Percentiles rank a stretch among this genome's conserved stretches.
Evolutionary conservation across 2,113 vertebrate species (phyloP).

Genomic region (Accipiter cooperii): DNA sequence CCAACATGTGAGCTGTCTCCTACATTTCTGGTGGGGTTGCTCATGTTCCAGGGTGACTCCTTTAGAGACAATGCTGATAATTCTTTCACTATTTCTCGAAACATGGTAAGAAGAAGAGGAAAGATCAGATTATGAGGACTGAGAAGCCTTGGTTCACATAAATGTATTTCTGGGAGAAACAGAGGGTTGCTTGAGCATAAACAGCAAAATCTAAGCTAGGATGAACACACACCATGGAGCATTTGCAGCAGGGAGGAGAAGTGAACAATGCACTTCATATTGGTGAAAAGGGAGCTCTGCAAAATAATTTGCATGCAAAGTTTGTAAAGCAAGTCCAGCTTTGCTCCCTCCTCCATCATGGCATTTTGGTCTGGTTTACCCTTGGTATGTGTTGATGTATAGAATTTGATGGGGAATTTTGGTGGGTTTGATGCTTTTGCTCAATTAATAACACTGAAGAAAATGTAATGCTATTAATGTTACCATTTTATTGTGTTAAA

Average conservation of each 20-base stretch:
- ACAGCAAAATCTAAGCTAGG: neutral
- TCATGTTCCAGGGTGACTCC: neutral
- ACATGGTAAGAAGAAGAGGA: neutral
- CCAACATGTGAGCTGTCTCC: neutral
- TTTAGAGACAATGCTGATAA: neutral
- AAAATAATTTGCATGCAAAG: neutral
- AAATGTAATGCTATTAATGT: neutral
- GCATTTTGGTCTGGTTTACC: neutral
- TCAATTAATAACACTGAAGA: neutral
- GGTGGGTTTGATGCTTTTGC: neutral
- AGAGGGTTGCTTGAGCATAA: neutral
- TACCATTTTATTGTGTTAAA: neutral
- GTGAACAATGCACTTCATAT: neutral
- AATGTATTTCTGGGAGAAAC: neutral
- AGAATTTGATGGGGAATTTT: neutral
- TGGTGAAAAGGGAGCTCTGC: neutral
- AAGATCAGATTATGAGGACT: neutral
- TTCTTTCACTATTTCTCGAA: neutral
- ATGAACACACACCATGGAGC: neutral
- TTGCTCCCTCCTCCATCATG: neutral
- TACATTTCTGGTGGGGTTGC: neutral
- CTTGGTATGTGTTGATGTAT: neutral
- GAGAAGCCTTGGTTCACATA: neutral
- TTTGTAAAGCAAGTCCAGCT: neutral
- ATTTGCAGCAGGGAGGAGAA: neutral